These are phyloP conservation scores for Enteromius mattozi DNA, from an alignment of 2,797 vertebrate species.

Conservation along the genomic window DNA sequence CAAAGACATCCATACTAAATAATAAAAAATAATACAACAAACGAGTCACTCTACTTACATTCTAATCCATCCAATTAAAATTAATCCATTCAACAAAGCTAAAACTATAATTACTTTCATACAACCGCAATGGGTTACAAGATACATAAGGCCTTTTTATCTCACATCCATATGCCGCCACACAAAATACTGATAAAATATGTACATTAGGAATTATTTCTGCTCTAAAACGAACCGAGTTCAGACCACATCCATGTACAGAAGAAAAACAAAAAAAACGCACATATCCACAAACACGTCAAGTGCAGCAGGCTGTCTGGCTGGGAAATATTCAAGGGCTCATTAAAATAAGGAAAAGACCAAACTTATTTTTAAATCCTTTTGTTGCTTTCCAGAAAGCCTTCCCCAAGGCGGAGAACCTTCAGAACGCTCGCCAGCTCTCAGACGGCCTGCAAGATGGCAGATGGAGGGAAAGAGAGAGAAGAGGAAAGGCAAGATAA, in stretches of 20 bases:
- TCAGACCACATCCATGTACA: not conserved
- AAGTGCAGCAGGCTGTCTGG: conserved; percentile 5
- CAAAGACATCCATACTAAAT: not conserved
- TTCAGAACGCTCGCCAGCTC: conserved; percentile 53
- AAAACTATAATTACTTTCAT: conserved; percentile 29
- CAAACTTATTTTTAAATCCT: conserved; percentile 65
- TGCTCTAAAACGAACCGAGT: not conserved
- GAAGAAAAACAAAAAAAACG: not conserved
- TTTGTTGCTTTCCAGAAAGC: conserved; percentile 72
- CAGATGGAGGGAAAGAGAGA: conserved; percentile 58
- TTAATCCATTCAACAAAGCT: conserved; percentile 36
- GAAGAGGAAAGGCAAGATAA: conserved; percentile 48
- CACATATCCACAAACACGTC: conserved; percentile 9
- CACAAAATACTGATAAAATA: conserved; percentile 22
- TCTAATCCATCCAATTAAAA: conserved; percentile 47
- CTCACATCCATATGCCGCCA: not conserved
- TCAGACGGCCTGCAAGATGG: conserved; percentile 52
- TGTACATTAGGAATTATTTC: conserved; percentile 1
- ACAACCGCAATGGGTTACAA: not conserved
- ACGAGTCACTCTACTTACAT: conserved; percentile 25
- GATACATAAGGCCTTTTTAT: conserved; percentile 33
- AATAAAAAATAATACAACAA: conserved; percentile 11
- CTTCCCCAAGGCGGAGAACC: conserved; percentile 42
- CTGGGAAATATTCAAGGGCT: conserved; percentile 38
- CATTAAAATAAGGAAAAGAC: conserved; percentile 54